phyloP scores from a whole-genome alignment of 2,888 invertebrate species.

The Pammene aurita region DNA sequence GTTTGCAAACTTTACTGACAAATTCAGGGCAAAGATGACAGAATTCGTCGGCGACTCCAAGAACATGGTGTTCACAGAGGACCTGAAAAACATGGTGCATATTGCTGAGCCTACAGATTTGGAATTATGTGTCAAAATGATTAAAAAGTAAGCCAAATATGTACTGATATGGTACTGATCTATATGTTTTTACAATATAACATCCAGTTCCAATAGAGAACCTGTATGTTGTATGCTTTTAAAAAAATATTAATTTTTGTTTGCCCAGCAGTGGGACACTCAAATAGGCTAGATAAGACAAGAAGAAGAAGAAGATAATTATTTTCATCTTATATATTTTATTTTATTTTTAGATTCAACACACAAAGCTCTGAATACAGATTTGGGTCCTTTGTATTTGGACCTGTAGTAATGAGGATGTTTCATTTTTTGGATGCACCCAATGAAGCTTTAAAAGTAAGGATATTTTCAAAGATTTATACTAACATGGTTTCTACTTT shows the following conservation, averaged over 20 bases:
- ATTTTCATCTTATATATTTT: neutral
- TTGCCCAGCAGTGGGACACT: no score
- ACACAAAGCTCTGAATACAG: slow-evolving; percentile 87
- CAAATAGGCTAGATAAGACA: no score
- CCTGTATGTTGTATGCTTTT: no score
- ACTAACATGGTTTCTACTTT: neutral
- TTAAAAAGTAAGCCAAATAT: slow-evolving; percentile 83
- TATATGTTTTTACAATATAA: no score
- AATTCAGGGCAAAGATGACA: slow-evolving; percentile 88
- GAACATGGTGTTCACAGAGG: slow-evolving; percentile 92
- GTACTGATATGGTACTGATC: neutral
- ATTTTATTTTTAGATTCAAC: slow-evolving; percentile 83
- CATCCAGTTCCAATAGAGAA: no score
- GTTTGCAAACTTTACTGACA: slow-evolving; percentile 84
- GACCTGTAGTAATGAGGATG: slow-evolving; percentile 92
- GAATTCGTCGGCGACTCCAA: slow-evolving; percentile 83
- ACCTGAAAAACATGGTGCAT: slow-evolving; percentile 91
- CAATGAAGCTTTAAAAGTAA: slow-evolving; percentile 84
- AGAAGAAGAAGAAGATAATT: no score
- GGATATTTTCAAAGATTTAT: neutral
- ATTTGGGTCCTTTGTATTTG: slow-evolving; percentile 92
- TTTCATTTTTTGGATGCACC: slow-evolving; percentile 88
- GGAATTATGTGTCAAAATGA: slow-evolving; percentile 86
- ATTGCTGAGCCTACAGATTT: slow-evolving; percentile 86
- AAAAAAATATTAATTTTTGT: no score